Evolutionary conservation across 2,113 vertebrate species (phyloP).

Genomic region (Syngnathus scovelli): DNA sequence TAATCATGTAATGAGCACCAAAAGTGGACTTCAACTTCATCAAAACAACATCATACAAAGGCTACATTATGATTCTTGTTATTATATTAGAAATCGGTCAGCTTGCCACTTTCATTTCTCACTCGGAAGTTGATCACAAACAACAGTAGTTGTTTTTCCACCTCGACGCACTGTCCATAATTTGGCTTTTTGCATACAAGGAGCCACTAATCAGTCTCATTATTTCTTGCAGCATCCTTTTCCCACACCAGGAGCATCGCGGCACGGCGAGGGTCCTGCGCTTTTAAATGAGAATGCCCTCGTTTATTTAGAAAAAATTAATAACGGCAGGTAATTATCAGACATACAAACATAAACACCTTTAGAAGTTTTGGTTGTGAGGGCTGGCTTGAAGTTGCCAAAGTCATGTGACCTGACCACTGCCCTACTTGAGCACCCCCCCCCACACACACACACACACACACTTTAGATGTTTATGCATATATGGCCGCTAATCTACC

Average conservation of each 20-base stretch:
- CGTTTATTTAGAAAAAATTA: conserved; percentile 57
- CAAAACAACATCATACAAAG: conserved; percentile 1
- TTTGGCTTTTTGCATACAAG: conserved; percentile 48
- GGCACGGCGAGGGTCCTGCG: conserved; percentile 45
- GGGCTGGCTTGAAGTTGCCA: conserved; percentile 49
- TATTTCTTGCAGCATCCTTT: conserved; percentile 50
- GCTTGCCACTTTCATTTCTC: neutral
- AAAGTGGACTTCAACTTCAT: conserved; percentile 3
- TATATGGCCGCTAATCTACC: conserved; percentile 64
- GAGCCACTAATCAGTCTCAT: conserved; percentile 60
- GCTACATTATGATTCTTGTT: neutral
- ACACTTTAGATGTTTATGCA: conserved; percentile 70
- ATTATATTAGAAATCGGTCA: conserved; percentile 1
- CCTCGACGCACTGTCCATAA: conserved; percentile 23
- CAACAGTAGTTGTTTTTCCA: conserved; percentile 32
- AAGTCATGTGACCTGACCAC: conserved; percentile 69
- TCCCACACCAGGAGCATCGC: conserved; percentile 46
- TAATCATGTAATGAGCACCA: conserved; percentile 17
- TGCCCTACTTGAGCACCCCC: conserved; percentile 65
- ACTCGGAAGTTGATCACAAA: neutral
- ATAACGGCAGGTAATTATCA: conserved; percentile 57
- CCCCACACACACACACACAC: conserved; percentile 10
- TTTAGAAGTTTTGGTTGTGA: conserved; percentile 59
- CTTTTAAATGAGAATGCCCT: conserved; percentile 63
- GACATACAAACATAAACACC: conserved; percentile 66